Base-by-base conservation (phyloP, 2,113 vertebrate species). In the Lagopus muta region DNA sequence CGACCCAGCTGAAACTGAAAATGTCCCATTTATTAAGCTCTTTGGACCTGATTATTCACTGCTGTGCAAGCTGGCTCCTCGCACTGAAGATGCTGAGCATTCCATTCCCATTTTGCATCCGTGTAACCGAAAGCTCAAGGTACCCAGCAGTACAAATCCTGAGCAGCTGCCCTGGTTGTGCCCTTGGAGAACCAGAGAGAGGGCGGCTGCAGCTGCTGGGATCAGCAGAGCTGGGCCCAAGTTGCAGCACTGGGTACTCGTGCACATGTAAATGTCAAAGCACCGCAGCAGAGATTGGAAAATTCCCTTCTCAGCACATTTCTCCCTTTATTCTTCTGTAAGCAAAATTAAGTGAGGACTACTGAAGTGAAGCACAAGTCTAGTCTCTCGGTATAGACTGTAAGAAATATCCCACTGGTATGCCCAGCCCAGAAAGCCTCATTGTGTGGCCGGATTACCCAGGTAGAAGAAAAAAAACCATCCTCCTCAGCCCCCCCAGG, bases 1-100 rank as follows among this genome's bases (percentile, higher is more conserved):
- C 20, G 65, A 81, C 69, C 71, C 72, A 91, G 72, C 25, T 77
- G 87, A 94, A 92, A 82, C 36, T 40, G 71, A 91, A 90, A 94
- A 87, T 0, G 5, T 45, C 92, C 70, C 73, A 66, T 86, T 94
- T 93, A 86, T 84, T 88, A 58, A 75, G 66, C 52, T 82, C 91
- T 92, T 83, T 34, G 69, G 82, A 62, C 48, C n/a, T 30, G 65
- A 86, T 71, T 81, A 69, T 38, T 40, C 57, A 69, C 79, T 65
- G 70, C 76, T 11, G 3, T 45, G 76, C 79, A 92, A 86, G 58
- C 57, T 43, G 65, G 58, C 90, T 95, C 61, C 73, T 86, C 36
- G 27, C 88, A 74, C 50, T 11, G 57, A 61, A 76, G 93, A 94
- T 48, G 48, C 32, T 78, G 65, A 72, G 75, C 79, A 40, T 71